A percentile compares a stretch with the other conserved stretches of the same genome.
Conservation (phyloP, 2,888 invertebrate genomes). For the Drosophila conformis region DNA sequence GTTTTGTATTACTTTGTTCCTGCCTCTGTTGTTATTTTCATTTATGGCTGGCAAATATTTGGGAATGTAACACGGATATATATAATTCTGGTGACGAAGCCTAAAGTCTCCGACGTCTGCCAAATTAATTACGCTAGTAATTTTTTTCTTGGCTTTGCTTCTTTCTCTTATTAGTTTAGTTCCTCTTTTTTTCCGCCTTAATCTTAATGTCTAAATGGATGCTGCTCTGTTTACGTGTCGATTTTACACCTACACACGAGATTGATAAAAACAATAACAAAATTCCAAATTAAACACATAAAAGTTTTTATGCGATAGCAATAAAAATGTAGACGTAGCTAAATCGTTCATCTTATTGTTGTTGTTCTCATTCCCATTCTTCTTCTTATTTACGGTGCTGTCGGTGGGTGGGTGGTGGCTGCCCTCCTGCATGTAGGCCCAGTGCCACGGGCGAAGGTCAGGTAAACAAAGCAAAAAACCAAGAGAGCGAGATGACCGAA, state of each 20-base stretch:
- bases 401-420: constrained; percentile 35
- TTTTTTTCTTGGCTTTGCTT: constrained; percentile 46
- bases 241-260: constrained; percentile 65
- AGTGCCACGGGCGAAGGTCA: constrained; percentile 69
- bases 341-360: constrained; percentile 29
- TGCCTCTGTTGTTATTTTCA: constrained; percentile 36
- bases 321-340: constrained; percentile 76
- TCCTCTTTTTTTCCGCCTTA: constrained; percentile 4
- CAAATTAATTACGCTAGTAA: constrained; percentile 76
- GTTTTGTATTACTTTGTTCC: constrained; percentile 10
- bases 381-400: constrained; percentile 19
- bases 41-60: constrained; percentile 62
- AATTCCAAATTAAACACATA: constrained; percentile 82
- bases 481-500: constrained; percentile 8
- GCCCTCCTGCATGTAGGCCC: constrained; percentile 59
- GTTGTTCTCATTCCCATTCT: background rate
- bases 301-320: constrained; percentile 78
- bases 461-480: constrained; percentile 67
- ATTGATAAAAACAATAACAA: constrained; percentile 82
- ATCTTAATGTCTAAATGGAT: constrained; percentile 55
- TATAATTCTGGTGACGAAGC: constrained; percentile 67
- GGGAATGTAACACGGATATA: constrained; percentile 61
- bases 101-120: constrained; percentile 48
- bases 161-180: constrained; percentile 11
- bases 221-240: constrained; percentile 64